Conservation (phyloP, 2,888 invertebrate species). For the Teleogryllus oceanicus region DNA sequence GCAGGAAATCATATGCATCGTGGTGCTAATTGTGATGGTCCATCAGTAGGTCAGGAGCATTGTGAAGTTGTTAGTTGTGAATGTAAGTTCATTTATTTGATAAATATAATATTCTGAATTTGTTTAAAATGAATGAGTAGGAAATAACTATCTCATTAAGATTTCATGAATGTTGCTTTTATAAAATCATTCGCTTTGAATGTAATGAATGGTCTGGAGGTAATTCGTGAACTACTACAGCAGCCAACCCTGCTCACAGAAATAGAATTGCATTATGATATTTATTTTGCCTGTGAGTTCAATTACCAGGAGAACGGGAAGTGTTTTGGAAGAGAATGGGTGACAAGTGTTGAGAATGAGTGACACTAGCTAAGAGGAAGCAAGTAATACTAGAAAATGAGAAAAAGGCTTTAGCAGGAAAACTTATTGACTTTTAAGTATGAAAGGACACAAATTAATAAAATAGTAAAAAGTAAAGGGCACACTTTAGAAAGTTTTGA, state of each 20-base stretch:
- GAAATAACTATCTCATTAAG: neutral
- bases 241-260: too few relatives aligned
- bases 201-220: neutral
- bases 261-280: too few relatives aligned
- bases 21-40: slow-evolving; percentile 57
- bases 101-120: neutral
- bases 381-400: too few relatives aligned
- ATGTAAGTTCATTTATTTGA: slow-evolving; percentile 48
- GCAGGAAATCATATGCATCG: slow-evolving; percentile 44
- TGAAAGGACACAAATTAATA: too few relatives aligned
- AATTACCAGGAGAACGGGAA: neutral
- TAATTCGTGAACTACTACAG: neutral
- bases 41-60: slow-evolving; percentile 61
- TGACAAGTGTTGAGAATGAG: neutral
- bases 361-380: neutral
- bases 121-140: too few relatives aligned
- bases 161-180: neutral
- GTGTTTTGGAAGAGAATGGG: neutral
- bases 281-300: too few relatives aligned
- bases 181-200: neutral
- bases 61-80: slow-evolving; percentile 69
- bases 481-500: too few relatives aligned
- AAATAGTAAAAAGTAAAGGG: too few relatives aligned
- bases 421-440: too few relatives aligned
- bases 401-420: too few relatives aligned